Conservation (phyloP, 1,140 invertebrate species). For the Drosophila busckii region DNA sequence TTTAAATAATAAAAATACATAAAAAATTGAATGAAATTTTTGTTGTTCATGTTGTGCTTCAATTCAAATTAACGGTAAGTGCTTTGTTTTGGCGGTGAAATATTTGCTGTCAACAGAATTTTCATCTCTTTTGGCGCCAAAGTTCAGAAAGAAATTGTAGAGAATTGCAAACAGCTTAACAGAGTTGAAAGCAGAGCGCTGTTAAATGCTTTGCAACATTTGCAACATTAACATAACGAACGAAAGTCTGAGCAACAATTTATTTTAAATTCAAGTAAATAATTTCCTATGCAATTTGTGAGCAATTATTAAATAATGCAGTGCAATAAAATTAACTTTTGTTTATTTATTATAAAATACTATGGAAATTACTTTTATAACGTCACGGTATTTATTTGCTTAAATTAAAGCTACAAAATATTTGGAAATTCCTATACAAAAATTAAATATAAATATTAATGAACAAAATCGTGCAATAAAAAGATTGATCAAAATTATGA, state of each 20-base stretch:
- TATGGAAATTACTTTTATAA: too few relatives aligned
- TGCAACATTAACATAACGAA: background rate
- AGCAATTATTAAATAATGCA: too few relatives aligned
- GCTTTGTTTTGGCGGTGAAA: slow-evolving; percentile 50
- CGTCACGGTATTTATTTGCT: too few relatives aligned
- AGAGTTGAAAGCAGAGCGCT: too few relatives aligned
- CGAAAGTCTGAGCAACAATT: background rate
- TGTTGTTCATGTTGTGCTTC: slow-evolving; percentile 35
- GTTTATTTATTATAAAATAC: too few relatives aligned
- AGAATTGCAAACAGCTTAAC: background rate
- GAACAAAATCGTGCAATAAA: too few relatives aligned
- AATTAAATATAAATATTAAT: too few relatives aligned
- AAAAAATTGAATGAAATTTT: slow-evolving; percentile 35
- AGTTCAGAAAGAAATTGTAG: slow-evolving; percentile 37
- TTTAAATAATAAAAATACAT: slow-evolving; percentile 13
- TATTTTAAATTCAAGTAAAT: background rate
- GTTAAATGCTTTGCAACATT: slow-evolving; percentile 17
- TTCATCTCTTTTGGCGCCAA: slow-evolving; percentile 36
- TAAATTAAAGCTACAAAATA: too few relatives aligned
- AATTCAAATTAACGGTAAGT: slow-evolving; percentile 50
- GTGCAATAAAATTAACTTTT: too few relatives aligned
- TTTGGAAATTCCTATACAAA: too few relatives aligned
- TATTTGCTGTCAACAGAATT: slow-evolving; percentile 1
- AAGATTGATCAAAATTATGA: too few relatives aligned
- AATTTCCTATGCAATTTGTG: too few relatives aligned